Percentiles rank a stretch among this genome's conserved stretches.
Evolutionary conservation across 2,113 vertebrate genomes (phyloP).

Genomic region (Mus pahari): DNA sequence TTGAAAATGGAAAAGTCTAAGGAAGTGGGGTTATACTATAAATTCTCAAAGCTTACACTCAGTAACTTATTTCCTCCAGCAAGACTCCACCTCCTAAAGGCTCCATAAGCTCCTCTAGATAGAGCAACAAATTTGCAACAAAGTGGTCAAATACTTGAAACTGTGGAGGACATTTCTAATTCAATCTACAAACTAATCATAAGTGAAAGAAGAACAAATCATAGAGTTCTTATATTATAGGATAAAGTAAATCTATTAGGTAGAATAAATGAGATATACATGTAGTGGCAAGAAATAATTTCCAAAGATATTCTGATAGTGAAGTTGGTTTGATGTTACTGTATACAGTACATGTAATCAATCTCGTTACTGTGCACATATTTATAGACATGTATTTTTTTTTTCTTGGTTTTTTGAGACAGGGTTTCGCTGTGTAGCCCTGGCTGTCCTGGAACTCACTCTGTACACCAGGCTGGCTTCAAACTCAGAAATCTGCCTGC

Average conservation of each 20-base stretch:
- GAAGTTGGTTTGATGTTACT: neutral
- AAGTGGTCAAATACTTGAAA: neutral
- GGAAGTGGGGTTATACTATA: neutral
- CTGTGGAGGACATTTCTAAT: neutral
- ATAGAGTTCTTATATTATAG: neutral
- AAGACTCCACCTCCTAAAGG: no score
- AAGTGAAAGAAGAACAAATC: neutral
- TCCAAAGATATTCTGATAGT: neutral
- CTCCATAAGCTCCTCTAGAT: neutral
- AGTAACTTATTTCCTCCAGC: neutral
- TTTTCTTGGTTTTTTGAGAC: no score
- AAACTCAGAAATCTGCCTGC: no score
- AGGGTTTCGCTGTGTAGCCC: no score
- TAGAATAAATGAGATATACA: neutral
- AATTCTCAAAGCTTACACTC: neutral
- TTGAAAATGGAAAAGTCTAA: neutral
- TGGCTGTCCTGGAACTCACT: no score
- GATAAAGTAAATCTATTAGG: constrained; percentile 14
- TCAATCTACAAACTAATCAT: neutral
- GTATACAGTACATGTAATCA: no score
- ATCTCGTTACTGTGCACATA: no score
- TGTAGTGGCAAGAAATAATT: neutral
- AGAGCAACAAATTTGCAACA: neutral
- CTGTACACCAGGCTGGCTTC: no score
- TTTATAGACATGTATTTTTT: neutral